These are phyloP conservation scores for Nothocercus julius DNA, from an alignment of 2,113 vertebrate genomes.

Conservation along the genomic window DNA sequence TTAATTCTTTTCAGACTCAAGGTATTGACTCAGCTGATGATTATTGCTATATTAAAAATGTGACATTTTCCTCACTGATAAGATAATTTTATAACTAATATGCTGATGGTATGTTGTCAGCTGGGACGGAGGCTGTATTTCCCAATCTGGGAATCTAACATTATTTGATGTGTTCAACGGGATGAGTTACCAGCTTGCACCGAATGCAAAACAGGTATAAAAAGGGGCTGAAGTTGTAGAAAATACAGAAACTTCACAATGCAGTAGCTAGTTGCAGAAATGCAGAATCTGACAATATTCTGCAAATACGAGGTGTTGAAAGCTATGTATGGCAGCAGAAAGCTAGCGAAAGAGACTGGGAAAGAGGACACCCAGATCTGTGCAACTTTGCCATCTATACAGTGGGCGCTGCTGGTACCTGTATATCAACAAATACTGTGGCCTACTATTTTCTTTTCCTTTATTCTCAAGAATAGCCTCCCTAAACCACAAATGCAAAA, in stretches of 20 bases:
- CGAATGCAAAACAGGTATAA: not conserved
- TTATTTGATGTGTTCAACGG: not conserved
- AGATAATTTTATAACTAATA: slow-evolving; percentile 31
- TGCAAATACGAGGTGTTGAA: not conserved
- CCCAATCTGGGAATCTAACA: not conserved
- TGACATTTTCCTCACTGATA: not conserved
- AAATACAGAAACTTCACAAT: not conserved
- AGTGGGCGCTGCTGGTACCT: not conserved
- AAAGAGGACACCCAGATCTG: not conserved
- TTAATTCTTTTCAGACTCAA: not conserved
- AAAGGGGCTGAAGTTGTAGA: not conserved
- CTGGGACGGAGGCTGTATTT: slow-evolving; percentile 18
- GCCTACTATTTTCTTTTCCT: not conserved
- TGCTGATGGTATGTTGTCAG: not conserved
- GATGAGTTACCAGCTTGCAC: not conserved
- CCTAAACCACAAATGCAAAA: not conserved
- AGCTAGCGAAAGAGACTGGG: not conserved
- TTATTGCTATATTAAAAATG: slow-evolving; percentile 1
- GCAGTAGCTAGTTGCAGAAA: not conserved
- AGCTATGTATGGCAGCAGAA: not conserved
- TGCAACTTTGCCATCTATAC: not conserved
- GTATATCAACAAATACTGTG: not conserved
- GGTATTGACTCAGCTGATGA: not conserved
- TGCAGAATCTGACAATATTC: not conserved
- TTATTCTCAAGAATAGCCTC: not conserved